Evolutionary conservation across 2,888 invertebrate genomes (phyloP).

Genomic region (Lycia hirtaria): DNA sequence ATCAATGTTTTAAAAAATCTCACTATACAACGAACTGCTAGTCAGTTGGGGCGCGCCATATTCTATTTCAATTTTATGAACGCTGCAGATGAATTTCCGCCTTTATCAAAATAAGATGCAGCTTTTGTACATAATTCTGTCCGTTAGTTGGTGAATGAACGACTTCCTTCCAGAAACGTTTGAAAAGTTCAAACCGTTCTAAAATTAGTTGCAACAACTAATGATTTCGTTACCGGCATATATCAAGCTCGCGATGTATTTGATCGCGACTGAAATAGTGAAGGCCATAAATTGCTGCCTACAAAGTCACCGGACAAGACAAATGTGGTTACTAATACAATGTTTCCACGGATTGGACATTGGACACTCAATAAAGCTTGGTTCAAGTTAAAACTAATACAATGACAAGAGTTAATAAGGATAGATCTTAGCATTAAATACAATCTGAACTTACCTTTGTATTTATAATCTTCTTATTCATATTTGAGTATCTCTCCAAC

Average conservation of each 20-base stretch:
- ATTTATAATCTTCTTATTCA: too few species aligned
- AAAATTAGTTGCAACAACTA: constrained; percentile 69
- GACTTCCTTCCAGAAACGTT: constrained; percentile 60
- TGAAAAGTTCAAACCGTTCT: constrained; percentile 54
- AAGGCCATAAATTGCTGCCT: constrained; percentile 65
- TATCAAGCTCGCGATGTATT: constrained; percentile 60
- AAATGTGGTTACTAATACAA: constrained; percentile 44
- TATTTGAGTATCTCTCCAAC: too few species aligned
- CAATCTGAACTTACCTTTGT: too few species aligned
- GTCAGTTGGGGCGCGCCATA: too few species aligned
- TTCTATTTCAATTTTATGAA: background rate
- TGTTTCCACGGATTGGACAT: constrained; percentile 17
- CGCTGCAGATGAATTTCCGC: constrained; percentile 22
- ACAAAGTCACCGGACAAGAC: constrained; percentile 69
- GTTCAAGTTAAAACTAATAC: constrained; percentile 1
- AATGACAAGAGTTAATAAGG: background rate
- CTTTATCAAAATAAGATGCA: constrained; percentile 28
- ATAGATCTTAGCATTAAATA: background rate
- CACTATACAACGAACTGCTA: too few species aligned
- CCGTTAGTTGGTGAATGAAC: constrained; percentile 52
- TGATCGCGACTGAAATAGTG: constrained; percentile 66
- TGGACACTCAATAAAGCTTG: constrained; percentile 8
- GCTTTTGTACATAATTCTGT: constrained; percentile 35
- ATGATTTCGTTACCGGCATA: constrained; percentile 66
- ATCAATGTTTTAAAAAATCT: too few species aligned